Percentiles rank a stretch among this genome's conserved stretches.
These are phyloP conservation scores for Ptychochromis oligacanthus DNA, from an alignment of 2,113 vertebrate genomes.

Conservation along the genomic window DNA sequence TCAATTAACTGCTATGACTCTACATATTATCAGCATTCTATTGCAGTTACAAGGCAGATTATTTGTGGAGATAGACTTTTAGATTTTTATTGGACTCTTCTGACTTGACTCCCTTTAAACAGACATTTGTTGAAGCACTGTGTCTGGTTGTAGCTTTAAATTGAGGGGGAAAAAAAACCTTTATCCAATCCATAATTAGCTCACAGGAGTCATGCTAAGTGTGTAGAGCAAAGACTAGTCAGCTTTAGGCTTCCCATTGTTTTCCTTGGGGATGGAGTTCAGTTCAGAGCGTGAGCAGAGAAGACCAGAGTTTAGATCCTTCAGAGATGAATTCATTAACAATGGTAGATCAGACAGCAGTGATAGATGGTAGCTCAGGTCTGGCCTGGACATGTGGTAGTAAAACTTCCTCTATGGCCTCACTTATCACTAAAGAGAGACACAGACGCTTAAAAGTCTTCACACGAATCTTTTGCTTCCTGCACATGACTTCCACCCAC, in stretches of 20 bases:
- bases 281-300: background rate
- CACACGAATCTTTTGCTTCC: background rate
- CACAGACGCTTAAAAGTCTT: background rate
- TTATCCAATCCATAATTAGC: conserved; percentile 20
- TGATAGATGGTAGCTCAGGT: conserved; percentile 25
- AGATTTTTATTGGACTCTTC: background rate
- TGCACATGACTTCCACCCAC: background rate
- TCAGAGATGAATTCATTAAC: conserved; percentile 23
- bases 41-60: background rate
- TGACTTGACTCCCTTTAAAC: background rate
- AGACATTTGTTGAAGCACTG: background rate
- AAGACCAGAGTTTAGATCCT: conserved; percentile 32
- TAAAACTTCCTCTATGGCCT: conserved; percentile 11
- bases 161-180: background rate
- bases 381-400: background rate
- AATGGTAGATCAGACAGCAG: conserved; percentile 7
- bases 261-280: background rate
- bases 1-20: background rate
- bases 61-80: background rate
- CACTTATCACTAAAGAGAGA: background rate
- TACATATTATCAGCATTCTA: background rate
- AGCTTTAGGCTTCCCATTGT: conserved; percentile 1
- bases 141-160: background rate
- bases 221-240: conserved; percentile 1
- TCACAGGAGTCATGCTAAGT: background rate